These are phyloP conservation scores for Eublepharis macularius DNA, from an alignment of 2,113 vertebrate genomes.

Conservation along the genomic window DNA sequence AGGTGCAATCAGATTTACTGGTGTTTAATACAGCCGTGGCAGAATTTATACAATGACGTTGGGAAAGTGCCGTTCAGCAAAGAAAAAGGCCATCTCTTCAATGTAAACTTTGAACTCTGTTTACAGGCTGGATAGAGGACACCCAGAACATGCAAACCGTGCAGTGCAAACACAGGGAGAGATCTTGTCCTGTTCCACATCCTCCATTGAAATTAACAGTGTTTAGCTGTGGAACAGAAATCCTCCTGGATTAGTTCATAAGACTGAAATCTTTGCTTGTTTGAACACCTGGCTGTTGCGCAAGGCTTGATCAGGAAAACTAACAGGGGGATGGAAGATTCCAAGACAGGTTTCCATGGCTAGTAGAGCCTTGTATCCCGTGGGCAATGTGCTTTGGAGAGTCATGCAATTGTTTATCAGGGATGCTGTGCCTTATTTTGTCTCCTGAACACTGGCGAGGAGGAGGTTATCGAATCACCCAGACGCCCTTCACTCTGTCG, in stretches of 20 bases:
- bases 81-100: not conserved
- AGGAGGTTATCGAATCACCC: not conserved
- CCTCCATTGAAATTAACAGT: not conserved
- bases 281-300: not conserved
- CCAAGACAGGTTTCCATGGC: not conserved
- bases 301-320: not conserved
- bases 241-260: not conserved
- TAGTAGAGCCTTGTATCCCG: not conserved
- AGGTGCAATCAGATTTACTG: not conserved
- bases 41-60: slow-evolving; percentile 10
- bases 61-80: not conserved
- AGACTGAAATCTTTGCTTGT: not conserved
- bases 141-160: not conserved
- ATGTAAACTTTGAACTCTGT: slow-evolving; percentile 8
- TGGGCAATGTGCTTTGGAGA: not conserved
- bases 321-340: not conserved
- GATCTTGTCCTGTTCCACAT: not conserved
- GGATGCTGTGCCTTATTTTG: not conserved
- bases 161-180: not conserved
- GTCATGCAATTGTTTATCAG: not conserved
- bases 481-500: not conserved
- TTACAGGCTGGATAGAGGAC: not conserved
- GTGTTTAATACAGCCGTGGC: slow-evolving; percentile 28
- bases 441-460: not conserved
- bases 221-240: not conserved